A percentile compares a stretch with the other conserved stretches of the same genome.
phyloP scores from a whole-genome alignment of 1,140 invertebrate genomes.

The Caenorhabditis latens region DNA sequence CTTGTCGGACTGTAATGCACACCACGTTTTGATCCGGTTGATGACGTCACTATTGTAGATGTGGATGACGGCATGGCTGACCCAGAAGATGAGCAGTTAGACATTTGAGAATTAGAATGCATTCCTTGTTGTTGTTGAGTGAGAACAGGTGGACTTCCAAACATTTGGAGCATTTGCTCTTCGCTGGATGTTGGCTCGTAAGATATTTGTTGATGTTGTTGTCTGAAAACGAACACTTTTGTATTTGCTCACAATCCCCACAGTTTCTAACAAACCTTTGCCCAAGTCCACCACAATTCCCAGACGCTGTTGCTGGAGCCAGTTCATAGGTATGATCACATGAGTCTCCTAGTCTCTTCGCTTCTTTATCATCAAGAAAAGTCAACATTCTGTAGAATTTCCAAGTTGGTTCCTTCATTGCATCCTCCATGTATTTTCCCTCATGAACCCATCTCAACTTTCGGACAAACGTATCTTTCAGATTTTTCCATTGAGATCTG shows the following conservation, averaged over 20 bases:
- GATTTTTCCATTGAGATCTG: slow-evolving; percentile 62
- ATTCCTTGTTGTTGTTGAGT: not conserved
- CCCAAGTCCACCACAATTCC: not conserved
- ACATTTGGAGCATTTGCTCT: slow-evolving; percentile 24
- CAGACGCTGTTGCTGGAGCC: not conserved
- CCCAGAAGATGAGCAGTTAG: not conserved
- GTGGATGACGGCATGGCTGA: not conserved
- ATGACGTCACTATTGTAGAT: slow-evolving; percentile 7
- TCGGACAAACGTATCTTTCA: slow-evolving; percentile 64
- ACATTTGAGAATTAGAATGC: not conserved
- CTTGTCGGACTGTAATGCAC: not conserved
- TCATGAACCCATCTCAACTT: slow-evolving; percentile 62
- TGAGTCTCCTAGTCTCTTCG: slow-evolving; percentile 6
- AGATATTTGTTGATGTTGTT: not conserved
- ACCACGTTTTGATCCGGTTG: not conserved
- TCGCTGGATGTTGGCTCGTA: slow-evolving; percentile 4
- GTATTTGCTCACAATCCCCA: too few relatives aligned
- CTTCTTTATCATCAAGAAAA: slow-evolving; percentile 57
- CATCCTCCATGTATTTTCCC: slow-evolving; percentile 59
- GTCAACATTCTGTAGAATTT: slow-evolving; percentile 62
- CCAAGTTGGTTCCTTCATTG: slow-evolving; percentile 59
- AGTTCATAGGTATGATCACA: slow-evolving; percentile 25
- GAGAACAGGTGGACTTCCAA: not conserved
- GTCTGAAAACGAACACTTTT: not conserved
- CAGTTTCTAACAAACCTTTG: not conserved